Base-by-base conservation (phyloP, 2,797 vertebrate genomes). In the Rhadinocentrus ornatus region DNA sequence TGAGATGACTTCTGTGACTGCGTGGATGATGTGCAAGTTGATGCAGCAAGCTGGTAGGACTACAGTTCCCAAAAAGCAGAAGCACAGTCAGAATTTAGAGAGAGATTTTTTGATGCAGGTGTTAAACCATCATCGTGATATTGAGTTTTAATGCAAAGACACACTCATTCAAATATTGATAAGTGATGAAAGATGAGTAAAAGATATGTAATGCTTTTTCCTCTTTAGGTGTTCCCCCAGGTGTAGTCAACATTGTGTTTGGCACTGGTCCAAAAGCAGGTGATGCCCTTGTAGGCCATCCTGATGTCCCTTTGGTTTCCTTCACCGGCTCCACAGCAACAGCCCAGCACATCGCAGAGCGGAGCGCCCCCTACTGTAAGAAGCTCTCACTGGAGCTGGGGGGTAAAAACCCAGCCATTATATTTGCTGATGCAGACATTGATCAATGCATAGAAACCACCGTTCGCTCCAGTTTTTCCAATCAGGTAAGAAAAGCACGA, bases 1-100 rank as follows among this genome's bases (percentile, higher is more conserved):
- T 8, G 98, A 99, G 92, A 95, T 99, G 96, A 98, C 97, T 0
- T 99, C 98, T 0, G 97, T 98, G 80, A 99, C 98, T 0, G 95
- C 97, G 0, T 99, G 98, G 98, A 97, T 99, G 98, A 91, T 99
- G 95, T 99, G 98, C 93, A 95, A 94, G 44, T 91, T 97, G 62
- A 86, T 99, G 87, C 86, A 94, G 62, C 93, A 96, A 91, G 97
- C 97, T 84, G 98, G 98, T 97, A 88, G 76, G 91, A 78, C 54
- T 12, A 29, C 59, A 71, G 7, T 58, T 41, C 4, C 67, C 73
- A 77, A 26, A 61, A 48, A 3, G 7, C 46, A 22, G 9, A 48
- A 32, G 22, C 35, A 35, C 13, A 39, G 39, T 1, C 5, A 37
- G 12, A 6, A 29, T 44, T 44, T 59, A 59, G 20, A 44, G 16